These are phyloP conservation scores for Latheticus oryzae DNA, from an alignment of 2,888 invertebrate genomes.

Conservation along the genomic window DNA sequence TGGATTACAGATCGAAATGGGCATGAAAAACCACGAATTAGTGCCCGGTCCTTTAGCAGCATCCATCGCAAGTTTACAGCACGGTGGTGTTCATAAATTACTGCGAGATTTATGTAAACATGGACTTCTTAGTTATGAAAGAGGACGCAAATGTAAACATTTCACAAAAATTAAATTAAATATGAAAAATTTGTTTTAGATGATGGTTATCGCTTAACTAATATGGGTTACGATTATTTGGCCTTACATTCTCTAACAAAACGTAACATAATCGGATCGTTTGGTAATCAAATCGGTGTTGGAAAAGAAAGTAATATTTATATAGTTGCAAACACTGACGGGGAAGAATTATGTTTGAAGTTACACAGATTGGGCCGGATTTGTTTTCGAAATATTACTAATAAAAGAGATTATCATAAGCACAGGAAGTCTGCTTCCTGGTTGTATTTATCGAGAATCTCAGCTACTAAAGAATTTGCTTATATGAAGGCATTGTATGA, in stretches of 20 bases:
- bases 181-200: constrained; percentile 75
- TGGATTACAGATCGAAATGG: constrained; percentile 95
- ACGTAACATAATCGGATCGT: constrained; percentile 81
- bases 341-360: constrained; percentile 87
- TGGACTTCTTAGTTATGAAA: constrained; percentile 90
- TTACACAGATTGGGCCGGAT: constrained; percentile 93
- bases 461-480: constrained; percentile 97
- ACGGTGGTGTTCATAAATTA: constrained; percentile 94
- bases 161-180: not conserved
- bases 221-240: constrained; percentile 96
- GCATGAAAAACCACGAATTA: constrained; percentile 99
- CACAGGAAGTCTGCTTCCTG: constrained; percentile 91
- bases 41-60: constrained; percentile 92
- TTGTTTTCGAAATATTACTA: constrained; percentile 95
- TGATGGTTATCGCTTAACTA: constrained; percentile 96
- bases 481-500: constrained; percentile 96
- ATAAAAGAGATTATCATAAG: constrained; percentile 96
- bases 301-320: constrained; percentile 99
- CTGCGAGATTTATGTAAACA: constrained; percentile 92
- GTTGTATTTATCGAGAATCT: constrained; percentile 95
- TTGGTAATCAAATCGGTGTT: constrained; percentile 98
- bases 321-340: constrained; percentile 84
- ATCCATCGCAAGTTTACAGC: constrained; percentile 91
- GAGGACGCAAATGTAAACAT: constrained; percentile 95
- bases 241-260: constrained; percentile 89